Percentiles rank a stretch among this genome's conserved stretches.
phyloP scores from a whole-genome alignment of 2,888 invertebrate genomes.

The Diarsia dahlii region DNA sequence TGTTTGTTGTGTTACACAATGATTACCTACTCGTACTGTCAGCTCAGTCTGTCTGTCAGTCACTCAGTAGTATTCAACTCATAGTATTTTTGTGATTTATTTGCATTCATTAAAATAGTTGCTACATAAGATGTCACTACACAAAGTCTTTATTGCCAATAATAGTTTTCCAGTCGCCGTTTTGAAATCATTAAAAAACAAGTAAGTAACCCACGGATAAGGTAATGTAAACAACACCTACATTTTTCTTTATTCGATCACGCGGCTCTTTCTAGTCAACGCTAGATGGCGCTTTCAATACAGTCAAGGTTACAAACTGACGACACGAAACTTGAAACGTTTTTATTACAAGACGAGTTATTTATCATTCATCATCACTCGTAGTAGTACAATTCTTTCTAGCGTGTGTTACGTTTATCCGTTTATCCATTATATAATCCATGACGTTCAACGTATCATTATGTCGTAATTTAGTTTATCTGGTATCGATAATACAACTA shows the following conservation, averaged over 20 bases:
- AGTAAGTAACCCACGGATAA: conserved; percentile 74
- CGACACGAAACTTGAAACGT: not conserved
- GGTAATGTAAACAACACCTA: not conserved
- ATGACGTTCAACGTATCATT: not conserved
- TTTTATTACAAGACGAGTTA: not conserved
- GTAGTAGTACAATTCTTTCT: not conserved
- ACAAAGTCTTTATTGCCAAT: conserved; percentile 81
- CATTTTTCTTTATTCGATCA: not conserved
- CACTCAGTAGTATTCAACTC: not conserved
- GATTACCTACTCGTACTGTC: not conserved
- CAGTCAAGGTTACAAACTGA: not conserved
- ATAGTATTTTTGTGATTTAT: not conserved
- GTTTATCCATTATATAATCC: not conserved
- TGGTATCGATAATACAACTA: conserved; percentile 5
- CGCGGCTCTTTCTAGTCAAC: not conserved
- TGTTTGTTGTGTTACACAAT: not conserved
- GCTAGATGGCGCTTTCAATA: conserved; percentile 27
- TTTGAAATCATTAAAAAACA: conserved; percentile 79
- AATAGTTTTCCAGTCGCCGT: conserved; percentile 80
- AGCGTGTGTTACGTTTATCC: not conserved
- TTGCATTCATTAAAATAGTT: conserved; percentile 3
- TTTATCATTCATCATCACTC: not conserved
- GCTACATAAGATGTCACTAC: conserved; percentile 75
- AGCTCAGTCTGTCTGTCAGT: not conserved
- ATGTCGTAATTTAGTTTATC: conserved; percentile 19